phyloP scores from a whole-genome alignment of 2,888 invertebrate species.

The Incurvaria masculella region DNA sequence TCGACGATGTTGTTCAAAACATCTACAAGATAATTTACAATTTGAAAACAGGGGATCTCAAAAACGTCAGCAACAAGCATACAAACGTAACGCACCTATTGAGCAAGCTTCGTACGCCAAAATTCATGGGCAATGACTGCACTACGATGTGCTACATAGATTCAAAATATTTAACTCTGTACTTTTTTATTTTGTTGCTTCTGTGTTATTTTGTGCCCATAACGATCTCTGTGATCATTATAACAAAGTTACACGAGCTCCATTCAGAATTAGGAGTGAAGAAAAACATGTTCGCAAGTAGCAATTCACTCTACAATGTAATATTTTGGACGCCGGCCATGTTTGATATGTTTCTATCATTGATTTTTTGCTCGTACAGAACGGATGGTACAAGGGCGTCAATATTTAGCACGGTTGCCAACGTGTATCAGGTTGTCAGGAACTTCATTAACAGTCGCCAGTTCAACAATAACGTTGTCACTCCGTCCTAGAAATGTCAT shows the following conservation, averaged over 20 bases:
- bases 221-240: slow-evolving; percentile 37
- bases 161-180: slow-evolving; percentile 33
- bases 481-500: slow-evolving; percentile 19
- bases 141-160: slow-evolving; percentile 39
- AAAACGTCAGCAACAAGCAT: slow-evolving; percentile 12
- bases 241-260: slow-evolving; percentile 41
- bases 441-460: slow-evolving; percentile 44
- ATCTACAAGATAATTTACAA: slow-evolving; percentile 32
- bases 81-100: slow-evolving; percentile 25
- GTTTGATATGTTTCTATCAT: slow-evolving; percentile 42
- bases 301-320: slow-evolving; percentile 38
- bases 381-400: slow-evolving; percentile 35
- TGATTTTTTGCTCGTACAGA: slow-evolving; percentile 37
- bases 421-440: slow-evolving; percentile 43
- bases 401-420: slow-evolving; percentile 40
- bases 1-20: slow-evolving; percentile 30
- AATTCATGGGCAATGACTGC: slow-evolving; percentile 27
- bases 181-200: slow-evolving; percentile 35
- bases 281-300: slow-evolving; percentile 30
- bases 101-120: slow-evolving; percentile 21
- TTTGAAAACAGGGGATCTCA: slow-evolving; percentile 23
- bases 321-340: slow-evolving; percentile 48
- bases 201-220: slow-evolving; percentile 45
- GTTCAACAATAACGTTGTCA: slow-evolving; percentile 35
- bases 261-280: slow-evolving; percentile 28